Evolutionary conservation across 2,797 vertebrate genomes (phyloP).

Genomic region (Characodon lateralis): DNA sequence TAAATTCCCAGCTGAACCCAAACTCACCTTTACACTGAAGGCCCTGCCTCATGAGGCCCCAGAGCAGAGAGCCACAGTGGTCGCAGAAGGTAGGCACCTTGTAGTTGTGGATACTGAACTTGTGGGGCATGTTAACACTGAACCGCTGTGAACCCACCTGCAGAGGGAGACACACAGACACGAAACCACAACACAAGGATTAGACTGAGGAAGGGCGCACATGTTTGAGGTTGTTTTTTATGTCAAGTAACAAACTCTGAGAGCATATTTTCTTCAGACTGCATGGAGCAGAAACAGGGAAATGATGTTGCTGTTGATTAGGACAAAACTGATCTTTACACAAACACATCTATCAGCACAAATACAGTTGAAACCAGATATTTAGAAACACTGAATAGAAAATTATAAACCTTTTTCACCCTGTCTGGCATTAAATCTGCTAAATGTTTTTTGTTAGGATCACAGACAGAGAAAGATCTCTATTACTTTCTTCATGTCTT

Average conservation of each 20-base stretch:
- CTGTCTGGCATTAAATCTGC: not conserved
- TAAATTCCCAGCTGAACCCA: slow-evolving; percentile 8
- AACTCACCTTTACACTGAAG: slow-evolving; percentile 97
- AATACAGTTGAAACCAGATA: not conserved
- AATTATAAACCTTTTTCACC: not conserved
- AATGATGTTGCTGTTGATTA: not conserved
- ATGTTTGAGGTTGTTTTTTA: slow-evolving; percentile 7
- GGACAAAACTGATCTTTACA: not conserved
- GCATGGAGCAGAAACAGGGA: not conserved
- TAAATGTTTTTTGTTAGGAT: not conserved
- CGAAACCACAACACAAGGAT: slow-evolving; percentile 31
- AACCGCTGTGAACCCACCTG: slow-evolving; percentile 97
- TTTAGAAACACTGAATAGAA: not conserved
- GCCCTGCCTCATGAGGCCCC: slow-evolving; percentile 97
- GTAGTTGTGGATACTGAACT: slow-evolving; percentile 98
- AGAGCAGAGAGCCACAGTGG: slow-evolving; percentile 97
- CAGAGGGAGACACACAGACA: slow-evolving; percentile 70
- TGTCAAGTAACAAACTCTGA: slow-evolving; percentile 1
- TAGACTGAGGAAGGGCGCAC: slow-evolving; percentile 34
- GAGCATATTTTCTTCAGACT: not conserved
- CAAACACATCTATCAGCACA: not conserved
- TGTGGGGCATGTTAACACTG: slow-evolving; percentile 99
- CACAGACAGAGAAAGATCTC: not conserved
- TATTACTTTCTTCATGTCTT: not conserved
- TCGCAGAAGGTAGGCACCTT: slow-evolving; percentile 99